Conservation (phyloP, 2,888 invertebrate species). For the Drosophila kuntzei region DNA sequence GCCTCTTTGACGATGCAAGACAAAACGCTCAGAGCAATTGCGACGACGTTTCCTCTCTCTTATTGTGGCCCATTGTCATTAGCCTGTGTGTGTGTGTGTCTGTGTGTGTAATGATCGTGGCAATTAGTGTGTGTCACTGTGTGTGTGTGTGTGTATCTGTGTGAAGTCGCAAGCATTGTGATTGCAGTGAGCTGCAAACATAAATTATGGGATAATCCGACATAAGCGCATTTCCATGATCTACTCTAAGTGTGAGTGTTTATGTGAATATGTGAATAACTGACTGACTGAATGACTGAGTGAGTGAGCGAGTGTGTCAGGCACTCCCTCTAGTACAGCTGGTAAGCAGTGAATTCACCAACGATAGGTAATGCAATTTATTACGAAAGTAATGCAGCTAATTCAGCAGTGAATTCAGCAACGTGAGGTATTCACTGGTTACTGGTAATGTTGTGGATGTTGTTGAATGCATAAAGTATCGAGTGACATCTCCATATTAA, state of each 20-base stretch:
- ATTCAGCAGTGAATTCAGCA: no score
- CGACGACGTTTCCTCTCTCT: slow-evolving; percentile 70
- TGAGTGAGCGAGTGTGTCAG: slow-evolving; percentile 39
- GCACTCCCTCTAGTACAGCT: no score
- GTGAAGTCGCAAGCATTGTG: slow-evolving; percentile 72
- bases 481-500: no score
- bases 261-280: slow-evolving; percentile 24
- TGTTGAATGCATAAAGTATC: no score
- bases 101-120: slow-evolving; percentile 73
- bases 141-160: slow-evolving; percentile 33
- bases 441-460: no score
- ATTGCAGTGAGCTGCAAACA: slow-evolving; percentile 72
- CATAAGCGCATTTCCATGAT: slow-evolving; percentile 82
- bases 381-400: no score
- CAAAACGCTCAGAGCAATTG: slow-evolving; percentile 64
- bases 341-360: no score
- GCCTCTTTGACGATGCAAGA: slow-evolving; percentile 31
- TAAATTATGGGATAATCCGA: slow-evolving; percentile 83
- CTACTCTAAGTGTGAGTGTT: slow-evolving; percentile 49
- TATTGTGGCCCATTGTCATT: slow-evolving; percentile 68
- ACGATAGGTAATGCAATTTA: no score
- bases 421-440: no score
- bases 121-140: slow-evolving; percentile 61
- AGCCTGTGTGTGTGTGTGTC: slow-evolving; percentile 54
- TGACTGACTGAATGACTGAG: slow-evolving; percentile 6